phyloP scores from a whole-genome alignment of 2,888 invertebrate species.

The Allacma fusca region DNA sequence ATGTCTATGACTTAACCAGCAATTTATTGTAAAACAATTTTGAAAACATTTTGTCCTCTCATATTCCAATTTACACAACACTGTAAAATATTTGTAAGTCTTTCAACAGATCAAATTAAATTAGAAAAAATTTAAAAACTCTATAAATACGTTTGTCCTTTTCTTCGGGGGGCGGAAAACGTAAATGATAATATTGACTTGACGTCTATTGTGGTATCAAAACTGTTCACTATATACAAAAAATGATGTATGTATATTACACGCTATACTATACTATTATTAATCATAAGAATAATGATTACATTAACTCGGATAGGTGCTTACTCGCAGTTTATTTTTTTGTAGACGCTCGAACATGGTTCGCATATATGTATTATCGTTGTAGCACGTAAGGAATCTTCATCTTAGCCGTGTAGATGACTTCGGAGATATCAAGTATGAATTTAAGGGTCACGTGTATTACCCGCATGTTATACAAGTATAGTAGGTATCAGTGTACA shows the following conservation, averaged over 20 bases:
- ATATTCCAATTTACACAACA: too few relatives aligned
- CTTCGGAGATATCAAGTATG: neutral
- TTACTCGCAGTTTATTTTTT: conserved; percentile 56
- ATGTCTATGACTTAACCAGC: neutral
- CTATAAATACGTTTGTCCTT: neutral
- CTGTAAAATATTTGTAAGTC: too few relatives aligned
- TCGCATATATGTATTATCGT: conserved; percentile 17
- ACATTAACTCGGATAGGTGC: conserved; percentile 44
- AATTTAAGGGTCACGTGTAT: conserved; percentile 14
- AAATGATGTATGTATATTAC: neutral
- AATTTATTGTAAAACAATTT: neutral
- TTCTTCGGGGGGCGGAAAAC: neutral
- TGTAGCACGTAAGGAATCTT: conserved; percentile 21
- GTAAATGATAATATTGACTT: too few relatives aligned
- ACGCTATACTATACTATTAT: neutral
- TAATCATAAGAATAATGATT: neutral
- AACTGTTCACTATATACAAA: too few relatives aligned
- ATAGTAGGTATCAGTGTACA: conserved; percentile 17
- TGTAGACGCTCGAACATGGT: conserved; percentile 47
- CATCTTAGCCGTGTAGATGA: neutral
- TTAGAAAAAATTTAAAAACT: neutral
- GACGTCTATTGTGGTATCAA: too few relatives aligned
- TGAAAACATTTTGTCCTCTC: neutral
- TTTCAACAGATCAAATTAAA: too few relatives aligned
- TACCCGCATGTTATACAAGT: conserved; percentile 27